These are phyloP conservation scores for Echeneis naucrates DNA, from an alignment of 2,797 vertebrate species.

Conservation along the genomic window DNA sequence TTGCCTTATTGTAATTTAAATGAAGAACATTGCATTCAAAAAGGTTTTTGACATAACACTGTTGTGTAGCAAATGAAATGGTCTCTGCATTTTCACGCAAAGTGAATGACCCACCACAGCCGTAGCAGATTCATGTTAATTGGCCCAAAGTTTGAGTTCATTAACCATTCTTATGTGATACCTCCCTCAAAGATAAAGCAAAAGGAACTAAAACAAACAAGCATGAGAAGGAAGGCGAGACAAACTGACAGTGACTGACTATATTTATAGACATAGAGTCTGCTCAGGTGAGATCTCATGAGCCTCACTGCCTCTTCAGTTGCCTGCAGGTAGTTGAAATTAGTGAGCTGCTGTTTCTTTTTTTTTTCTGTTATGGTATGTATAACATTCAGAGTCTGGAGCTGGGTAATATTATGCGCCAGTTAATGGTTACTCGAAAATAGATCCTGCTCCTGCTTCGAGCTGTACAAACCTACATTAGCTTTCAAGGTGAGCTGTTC, in stretches of 20 bases:
- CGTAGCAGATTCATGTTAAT: constrained; percentile 27
- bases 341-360: neutral
- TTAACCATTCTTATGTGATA: constrained; percentile 2
- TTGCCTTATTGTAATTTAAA: too few relatives aligned
- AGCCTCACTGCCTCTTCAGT: neutral
- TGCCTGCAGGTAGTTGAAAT: neutral
- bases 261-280: neutral
- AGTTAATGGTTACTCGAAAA: too few relatives aligned
- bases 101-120: constrained; percentile 19
- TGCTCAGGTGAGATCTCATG: neutral
- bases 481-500: too few relatives aligned
- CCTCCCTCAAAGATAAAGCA: neutral
- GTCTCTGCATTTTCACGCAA: neutral
- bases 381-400: too few relatives aligned
- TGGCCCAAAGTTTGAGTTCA: neutral
- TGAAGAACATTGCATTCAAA: too few relatives aligned
- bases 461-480: too few relatives aligned
- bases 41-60: neutral
- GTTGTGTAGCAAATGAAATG: neutral
- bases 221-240: neutral
- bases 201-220: neutral
- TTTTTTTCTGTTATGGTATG: too few relatives aligned
- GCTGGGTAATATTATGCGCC: too few relatives aligned
- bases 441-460: too few relatives aligned
- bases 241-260: neutral